Conservation (phyloP, 2,888 invertebrate species). For the Ochlodes sylvanus region DNA sequence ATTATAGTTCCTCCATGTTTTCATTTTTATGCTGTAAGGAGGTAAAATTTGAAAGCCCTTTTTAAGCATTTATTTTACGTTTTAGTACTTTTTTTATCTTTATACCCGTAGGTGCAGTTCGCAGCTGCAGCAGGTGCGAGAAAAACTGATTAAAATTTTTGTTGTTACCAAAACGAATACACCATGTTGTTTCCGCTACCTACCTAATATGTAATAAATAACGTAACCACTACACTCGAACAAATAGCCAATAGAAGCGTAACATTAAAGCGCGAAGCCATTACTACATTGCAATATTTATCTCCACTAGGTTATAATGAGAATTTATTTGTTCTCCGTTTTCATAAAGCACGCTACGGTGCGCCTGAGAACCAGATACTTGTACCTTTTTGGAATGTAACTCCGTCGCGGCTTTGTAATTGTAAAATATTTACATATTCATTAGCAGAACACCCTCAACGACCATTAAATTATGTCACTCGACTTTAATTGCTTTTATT, state of each 20-base stretch:
- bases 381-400: slow-evolving; percentile 58
- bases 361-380: slow-evolving; percentile 61
- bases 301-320: slow-evolving; percentile 71
- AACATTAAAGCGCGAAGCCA: slow-evolving; percentile 69
- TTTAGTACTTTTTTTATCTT: background rate
- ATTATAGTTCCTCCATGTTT: background rate
- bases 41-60: background rate
- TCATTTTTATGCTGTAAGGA: background rate
- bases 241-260: slow-evolving; percentile 60
- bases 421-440: slow-evolving; percentile 46
- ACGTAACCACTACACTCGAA: slow-evolving; percentile 34
- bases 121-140: slow-evolving; percentile 7
- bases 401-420: slow-evolving; percentile 61
- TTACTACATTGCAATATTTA: slow-evolving; percentile 71
- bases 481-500: slow-evolving; percentile 33
- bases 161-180: slow-evolving; percentile 20
- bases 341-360: slow-evolving; percentile 67
- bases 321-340: slow-evolving; percentile 76
- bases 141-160: slow-evolving; percentile 27
- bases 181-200: slow-evolving; percentile 27
- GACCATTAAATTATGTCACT: slow-evolving; percentile 39
- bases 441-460: slow-evolving; percentile 39
- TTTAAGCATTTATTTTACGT: background rate
- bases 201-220: slow-evolving; percentile 38
- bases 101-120: background rate